Conservation (phyloP, 2,797 vertebrate genomes). For the Phataginus tricuspis region DNA sequence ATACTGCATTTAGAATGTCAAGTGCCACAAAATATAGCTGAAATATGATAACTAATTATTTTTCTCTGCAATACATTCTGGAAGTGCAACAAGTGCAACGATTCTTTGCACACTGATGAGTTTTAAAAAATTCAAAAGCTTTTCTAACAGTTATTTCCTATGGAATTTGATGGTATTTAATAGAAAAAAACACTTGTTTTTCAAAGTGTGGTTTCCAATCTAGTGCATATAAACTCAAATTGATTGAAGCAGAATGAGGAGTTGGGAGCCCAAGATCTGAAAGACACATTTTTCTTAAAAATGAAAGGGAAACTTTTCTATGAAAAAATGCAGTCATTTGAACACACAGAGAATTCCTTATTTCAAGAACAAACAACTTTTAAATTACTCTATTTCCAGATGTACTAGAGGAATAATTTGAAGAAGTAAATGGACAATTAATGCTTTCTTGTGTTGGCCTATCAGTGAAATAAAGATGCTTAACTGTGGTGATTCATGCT, state of each 20-base stretch:
- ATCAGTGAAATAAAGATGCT: conserved; percentile 23
- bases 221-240: conserved; percentile 21
- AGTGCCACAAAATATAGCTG: background rate
- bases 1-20: background rate
- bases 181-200: background rate
- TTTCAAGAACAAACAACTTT: conserved; percentile 70
- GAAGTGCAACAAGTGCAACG: conserved; percentile 6
- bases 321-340: background rate
- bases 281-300: conserved; percentile 65
- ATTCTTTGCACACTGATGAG: background rate
- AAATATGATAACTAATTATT: background rate
- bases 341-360: conserved; percentile 62
- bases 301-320: conserved; percentile 57
- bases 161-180: conserved; percentile 3
- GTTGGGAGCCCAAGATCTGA: background rate
- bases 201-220: conserved; percentile 21
- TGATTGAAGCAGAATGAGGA: conserved; percentile 39
- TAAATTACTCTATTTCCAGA: conserved; percentile 61
- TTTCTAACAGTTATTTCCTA: conserved; percentile 28
- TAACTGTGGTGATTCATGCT: conserved; percentile 25
- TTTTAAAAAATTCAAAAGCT: background rate
- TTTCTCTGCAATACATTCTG: background rate
- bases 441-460: conserved; percentile 57
- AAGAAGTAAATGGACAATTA: conserved; percentile 57
- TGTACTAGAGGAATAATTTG: conserved; percentile 37